Conservation (phyloP, 2,888 invertebrate species). For the Sturmia bella region DNA sequence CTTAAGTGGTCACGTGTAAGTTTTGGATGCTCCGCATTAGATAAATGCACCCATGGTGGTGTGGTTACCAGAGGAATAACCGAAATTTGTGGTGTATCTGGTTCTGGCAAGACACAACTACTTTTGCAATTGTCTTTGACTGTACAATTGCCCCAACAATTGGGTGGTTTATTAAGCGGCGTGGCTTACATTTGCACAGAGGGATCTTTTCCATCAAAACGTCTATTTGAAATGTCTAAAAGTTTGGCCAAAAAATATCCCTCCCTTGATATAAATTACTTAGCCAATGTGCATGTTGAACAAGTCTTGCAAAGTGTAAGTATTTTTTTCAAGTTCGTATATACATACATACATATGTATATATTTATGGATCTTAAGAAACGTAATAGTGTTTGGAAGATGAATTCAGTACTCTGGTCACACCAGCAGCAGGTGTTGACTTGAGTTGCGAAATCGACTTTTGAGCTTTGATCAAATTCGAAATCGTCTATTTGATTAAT, state of each 20-base stretch:
- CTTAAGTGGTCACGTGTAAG: constrained; percentile 78
- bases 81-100: constrained; percentile 88
- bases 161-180: constrained; percentile 84
- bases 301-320: constrained; percentile 84
- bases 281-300: constrained; percentile 86
- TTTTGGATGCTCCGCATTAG: constrained; percentile 84
- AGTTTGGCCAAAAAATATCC: constrained; percentile 78
- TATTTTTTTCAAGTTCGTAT: neutral
- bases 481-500: no score
- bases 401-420: no score
- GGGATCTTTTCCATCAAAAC: constrained; percentile 87
- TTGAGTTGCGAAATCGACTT: no score
- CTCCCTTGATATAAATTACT: constrained; percentile 80
- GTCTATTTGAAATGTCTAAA: constrained; percentile 84
- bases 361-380: no score
- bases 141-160: constrained; percentile 83
- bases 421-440: no score
- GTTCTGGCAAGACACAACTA: constrained; percentile 89
- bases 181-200: constrained; percentile 89
- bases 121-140: constrained; percentile 87
- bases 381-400: no score
- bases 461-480: no score
- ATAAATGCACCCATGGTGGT: constrained; percentile 85
- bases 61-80: constrained; percentile 86
- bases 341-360: neutral